Conservation (phyloP, 1,140 invertebrate species). For the Limonius californicus region DNA sequence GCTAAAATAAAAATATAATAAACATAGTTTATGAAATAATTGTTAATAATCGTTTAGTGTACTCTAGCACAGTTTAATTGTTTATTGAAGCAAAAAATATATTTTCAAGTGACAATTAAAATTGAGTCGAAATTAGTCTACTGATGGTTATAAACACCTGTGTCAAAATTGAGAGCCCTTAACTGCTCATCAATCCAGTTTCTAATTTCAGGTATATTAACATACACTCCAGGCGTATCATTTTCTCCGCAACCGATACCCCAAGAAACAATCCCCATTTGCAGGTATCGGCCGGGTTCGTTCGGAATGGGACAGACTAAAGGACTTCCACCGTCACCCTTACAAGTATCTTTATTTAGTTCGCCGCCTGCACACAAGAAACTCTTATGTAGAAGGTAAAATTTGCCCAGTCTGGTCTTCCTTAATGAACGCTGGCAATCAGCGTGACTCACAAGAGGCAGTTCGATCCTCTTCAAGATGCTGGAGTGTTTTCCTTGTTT, state of each 20-base stretch:
- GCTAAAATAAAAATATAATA: too few relatives aligned
- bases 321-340: conserved; percentile 59
- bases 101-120: too few relatives aligned
- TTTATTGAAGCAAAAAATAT: too few relatives aligned
- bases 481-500: not conserved
- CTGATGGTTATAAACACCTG: not conserved
- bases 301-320: conserved; percentile 56
- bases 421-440: conserved; percentile 55
- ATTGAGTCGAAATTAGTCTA: too few relatives aligned
- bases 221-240: conserved; percentile 66
- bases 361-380: conserved; percentile 72
- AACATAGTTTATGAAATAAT: too few relatives aligned
- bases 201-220: conserved; percentile 63
- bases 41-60: too few relatives aligned
- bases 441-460: conserved; percentile 37
- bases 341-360: conserved; percentile 64
- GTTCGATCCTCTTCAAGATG: conserved; percentile 34
- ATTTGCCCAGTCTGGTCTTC: conserved; percentile 56
- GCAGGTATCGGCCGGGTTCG: conserved; percentile 44
- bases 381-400: conserved; percentile 59
- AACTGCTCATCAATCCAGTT: conserved; percentile 68
- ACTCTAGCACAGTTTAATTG: too few relatives aligned
- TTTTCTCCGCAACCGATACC: conserved; percentile 60
- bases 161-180: conserved; percentile 25
- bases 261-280: conserved; percentile 69